Base-by-base conservation (phyloP, 2,888 invertebrate genomes). In the Spodoptera littoralis region DNA sequence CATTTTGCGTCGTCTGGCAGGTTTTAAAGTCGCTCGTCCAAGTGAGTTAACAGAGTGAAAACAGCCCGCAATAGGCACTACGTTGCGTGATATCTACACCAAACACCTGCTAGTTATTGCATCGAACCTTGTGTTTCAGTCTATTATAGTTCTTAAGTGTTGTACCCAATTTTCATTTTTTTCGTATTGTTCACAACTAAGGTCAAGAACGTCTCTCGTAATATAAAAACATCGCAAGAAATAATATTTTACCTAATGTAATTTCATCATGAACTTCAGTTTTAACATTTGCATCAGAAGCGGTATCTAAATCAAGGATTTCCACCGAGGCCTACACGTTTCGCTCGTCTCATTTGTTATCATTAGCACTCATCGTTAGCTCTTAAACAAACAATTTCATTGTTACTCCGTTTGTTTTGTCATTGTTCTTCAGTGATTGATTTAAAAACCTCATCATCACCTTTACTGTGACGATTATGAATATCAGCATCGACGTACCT, bases 341-440 rank as follows among this genome's bases (percentile, higher is more conserved):
- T 77, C 70, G 78, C 76, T 84, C 72, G 75, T 82, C 81, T 83
- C 81, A 77, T 85, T 87, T 90, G 90, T 91, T 91, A 90, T 92
- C 88, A 86, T 90, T 90, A 89, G 85, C 87, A 85, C 77, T 84
- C 86, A 83, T 83, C 87, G 88, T 87, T 84, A 83, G 82, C 83
- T 88, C 83, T 89, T 86, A 84, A 87, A 85, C 84, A 89, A 89
- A 91, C 88, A 90, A 82, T 85, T 84, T 88, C 88, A 90, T 90
- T 90, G 90, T 89, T 84, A 82, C 79, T 80, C 76, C 79, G 68
- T 78, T 80, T 83, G 83, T 82, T 84, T 84, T 68, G 79, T 85
- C 87, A 89, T 90, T 88, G 88, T 89, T 82, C 82, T 79, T 69
- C 75, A 73, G 61, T 63, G 67, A 70, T 67, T 79, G 79, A 79